These are phyloP conservation scores for Furnarius figulus DNA, from an alignment of 2,113 vertebrate species.

Conservation along the genomic window DNA sequence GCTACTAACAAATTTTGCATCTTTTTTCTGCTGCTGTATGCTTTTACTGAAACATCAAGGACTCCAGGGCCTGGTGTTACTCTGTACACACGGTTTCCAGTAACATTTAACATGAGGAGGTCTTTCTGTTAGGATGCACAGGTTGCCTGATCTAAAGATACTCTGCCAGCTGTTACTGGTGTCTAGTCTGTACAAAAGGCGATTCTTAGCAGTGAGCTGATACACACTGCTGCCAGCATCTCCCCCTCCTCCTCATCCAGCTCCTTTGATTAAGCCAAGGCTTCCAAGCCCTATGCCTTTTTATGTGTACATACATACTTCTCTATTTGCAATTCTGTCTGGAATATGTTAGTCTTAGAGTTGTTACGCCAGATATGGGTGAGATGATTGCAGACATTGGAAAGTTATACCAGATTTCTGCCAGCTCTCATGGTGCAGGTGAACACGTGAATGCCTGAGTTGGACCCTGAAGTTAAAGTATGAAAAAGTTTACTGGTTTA, in stretches of 20 bases:
- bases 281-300: background rate
- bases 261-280: background rate
- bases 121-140: background rate
- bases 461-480: background rate
- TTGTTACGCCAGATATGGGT: background rate
- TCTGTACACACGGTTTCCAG: background rate
- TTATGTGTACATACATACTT: background rate
- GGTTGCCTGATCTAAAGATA: background rate
- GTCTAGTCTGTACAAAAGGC: background rate
- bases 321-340: background rate
- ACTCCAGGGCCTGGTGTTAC: background rate
- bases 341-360: background rate
- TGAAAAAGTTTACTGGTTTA: background rate
- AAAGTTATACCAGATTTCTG: background rate
- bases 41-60: background rate
- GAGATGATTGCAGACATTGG: fast-evolving
- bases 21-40: background rate
- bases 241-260: background rate
- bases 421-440: background rate
- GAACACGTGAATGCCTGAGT: background rate
- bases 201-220: background rate
- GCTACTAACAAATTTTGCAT: background rate
- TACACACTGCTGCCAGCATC: background rate
- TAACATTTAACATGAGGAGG: background rate
- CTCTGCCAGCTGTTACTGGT: background rate